Conservation (phyloP, 2,113 vertebrate species). For the Takifugu bimaculatus region DNA sequence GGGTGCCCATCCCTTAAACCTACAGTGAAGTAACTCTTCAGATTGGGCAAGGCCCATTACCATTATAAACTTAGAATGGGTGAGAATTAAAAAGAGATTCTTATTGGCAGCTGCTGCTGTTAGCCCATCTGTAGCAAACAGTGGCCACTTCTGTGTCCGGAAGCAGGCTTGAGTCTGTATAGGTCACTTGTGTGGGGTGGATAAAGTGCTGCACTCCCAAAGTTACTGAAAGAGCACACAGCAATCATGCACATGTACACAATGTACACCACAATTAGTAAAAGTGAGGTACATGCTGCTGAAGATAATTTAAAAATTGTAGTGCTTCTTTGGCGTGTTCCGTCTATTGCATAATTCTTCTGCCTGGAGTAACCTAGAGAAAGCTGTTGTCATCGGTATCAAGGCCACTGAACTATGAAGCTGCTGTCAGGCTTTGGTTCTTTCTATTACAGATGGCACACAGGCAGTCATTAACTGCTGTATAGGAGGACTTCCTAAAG, state of each 20-base stretch:
- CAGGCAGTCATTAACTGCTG: slow-evolving; percentile 43
- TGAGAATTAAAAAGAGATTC: slow-evolving; percentile 31
- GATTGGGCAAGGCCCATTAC: slow-evolving; percentile 40
- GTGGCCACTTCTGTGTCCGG: slow-evolving; percentile 32
- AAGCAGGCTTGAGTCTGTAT: slow-evolving; percentile 35
- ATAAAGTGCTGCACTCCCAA: slow-evolving; percentile 33
- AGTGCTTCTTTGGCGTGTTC: no score
- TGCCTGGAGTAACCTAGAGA: no score
- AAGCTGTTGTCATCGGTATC: slow-evolving; percentile 55
- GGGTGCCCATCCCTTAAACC: slow-evolving; percentile 52
- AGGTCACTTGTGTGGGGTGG: slow-evolving; percentile 36
- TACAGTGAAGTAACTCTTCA: slow-evolving; percentile 62
- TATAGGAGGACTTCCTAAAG: background rate
- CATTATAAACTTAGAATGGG: slow-evolving; percentile 45
- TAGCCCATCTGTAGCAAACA: slow-evolving; percentile 43
- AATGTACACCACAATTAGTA: slow-evolving; percentile 7
- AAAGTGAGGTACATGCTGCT: slow-evolving; percentile 2
- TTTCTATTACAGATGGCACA: slow-evolving; percentile 38
- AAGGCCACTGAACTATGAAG: slow-evolving; percentile 53
- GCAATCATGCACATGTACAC: no score
- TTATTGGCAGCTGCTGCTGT: slow-evolving; percentile 54
- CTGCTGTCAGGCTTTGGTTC: slow-evolving; percentile 44
- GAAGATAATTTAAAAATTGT: no score
- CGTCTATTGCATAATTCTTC: no score
- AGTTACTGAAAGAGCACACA: no score